A percentile compares a stretch with the other conserved stretches of the same genome.
These are phyloP conservation scores for Enoplolaimus lenunculus DNA, from an alignment of 2,888 invertebrate genomes.

Conservation along the genomic window DNA sequence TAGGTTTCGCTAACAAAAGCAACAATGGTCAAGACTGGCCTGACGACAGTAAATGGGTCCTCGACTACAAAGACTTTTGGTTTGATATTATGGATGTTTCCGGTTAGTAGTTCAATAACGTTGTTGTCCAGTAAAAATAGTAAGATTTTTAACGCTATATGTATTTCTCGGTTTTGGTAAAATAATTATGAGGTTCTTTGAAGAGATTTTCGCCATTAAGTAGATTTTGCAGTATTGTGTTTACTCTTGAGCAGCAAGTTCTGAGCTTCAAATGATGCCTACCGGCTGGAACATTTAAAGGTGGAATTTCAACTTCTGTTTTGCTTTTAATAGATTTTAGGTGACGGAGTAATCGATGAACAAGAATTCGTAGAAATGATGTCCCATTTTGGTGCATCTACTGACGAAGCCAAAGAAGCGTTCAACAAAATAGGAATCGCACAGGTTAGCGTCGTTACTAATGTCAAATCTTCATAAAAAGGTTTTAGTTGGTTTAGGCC, in stretches of 20 bases:
- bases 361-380: slow-evolving; percentile 22
- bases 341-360: slow-evolving; percentile 20
- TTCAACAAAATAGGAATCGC: background rate
- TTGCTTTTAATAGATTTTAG: slow-evolving; percentile 11
- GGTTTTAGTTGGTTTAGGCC: too few species aligned
- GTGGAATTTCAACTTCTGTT: too few species aligned
- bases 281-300: too few species aligned
- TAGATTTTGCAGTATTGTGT: too few species aligned
- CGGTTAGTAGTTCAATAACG: slow-evolving; percentile 1
- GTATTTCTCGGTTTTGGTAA: background rate
- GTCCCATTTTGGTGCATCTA: slow-evolving; percentile 19
- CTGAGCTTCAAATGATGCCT: too few species aligned
- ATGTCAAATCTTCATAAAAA: too few species aligned
- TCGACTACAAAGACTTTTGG: slow-evolving; percentile 23
- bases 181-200: background rate
- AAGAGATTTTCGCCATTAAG: too few species aligned
- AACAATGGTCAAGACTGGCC: slow-evolving; percentile 15
- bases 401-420: slow-evolving; percentile 2
- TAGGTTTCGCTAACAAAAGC: slow-evolving; percentile 9
- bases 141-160: background rate
- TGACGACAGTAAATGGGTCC: slow-evolving; percentile 10
- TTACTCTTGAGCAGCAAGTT: too few species aligned
- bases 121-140: background rate
- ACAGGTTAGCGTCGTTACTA: too few species aligned
- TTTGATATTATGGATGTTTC: slow-evolving; percentile 22